Evolutionary conservation across 2,888 invertebrate species (phyloP).

Genomic region (Mechanitis messenoides): DNA sequence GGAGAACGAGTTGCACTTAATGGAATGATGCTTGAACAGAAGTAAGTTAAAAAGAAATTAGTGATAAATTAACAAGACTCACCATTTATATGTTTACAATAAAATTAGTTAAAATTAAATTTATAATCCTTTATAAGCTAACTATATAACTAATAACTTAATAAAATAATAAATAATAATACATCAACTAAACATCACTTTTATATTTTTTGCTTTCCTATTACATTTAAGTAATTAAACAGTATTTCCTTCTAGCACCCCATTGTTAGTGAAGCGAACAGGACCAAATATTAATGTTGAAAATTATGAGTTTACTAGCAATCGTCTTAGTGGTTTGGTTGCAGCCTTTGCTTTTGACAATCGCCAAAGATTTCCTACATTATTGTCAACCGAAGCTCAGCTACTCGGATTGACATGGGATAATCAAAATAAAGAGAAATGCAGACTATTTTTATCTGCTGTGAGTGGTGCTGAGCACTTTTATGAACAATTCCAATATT

Average conservation of each 20-base stretch:
- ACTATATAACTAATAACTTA: too few relatives aligned
- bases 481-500: conserved; percentile 45
- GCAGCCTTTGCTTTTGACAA: conserved; percentile 50
- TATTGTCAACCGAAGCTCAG: conserved; percentile 41
- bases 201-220: too few relatives aligned
- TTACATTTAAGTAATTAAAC: not conserved
- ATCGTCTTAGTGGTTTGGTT: conserved; percentile 44
- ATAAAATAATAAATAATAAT: too few relatives aligned
- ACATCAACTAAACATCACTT: too few relatives aligned
- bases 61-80: too few relatives aligned
- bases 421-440: conserved; percentile 33
- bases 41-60: conserved; percentile 30
- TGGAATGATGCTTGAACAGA: conserved; percentile 33
- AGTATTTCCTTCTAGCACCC: conserved; percentile 37
- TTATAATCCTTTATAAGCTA: too few relatives aligned
- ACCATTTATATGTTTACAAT: too few relatives aligned
- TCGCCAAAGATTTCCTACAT: conserved; percentile 37
- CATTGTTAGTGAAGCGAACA: conserved; percentile 44
- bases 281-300: conserved; percentile 39
- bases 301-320: conserved; percentile 48
- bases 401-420: conserved; percentile 46
- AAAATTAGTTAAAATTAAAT: too few relatives aligned
- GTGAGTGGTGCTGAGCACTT: conserved; percentile 50
- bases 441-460: conserved; percentile 45
- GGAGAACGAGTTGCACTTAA: conserved; percentile 33